Conservation (phyloP, 2,888 invertebrate genomes). For the Melanostoma scalare region DNA sequence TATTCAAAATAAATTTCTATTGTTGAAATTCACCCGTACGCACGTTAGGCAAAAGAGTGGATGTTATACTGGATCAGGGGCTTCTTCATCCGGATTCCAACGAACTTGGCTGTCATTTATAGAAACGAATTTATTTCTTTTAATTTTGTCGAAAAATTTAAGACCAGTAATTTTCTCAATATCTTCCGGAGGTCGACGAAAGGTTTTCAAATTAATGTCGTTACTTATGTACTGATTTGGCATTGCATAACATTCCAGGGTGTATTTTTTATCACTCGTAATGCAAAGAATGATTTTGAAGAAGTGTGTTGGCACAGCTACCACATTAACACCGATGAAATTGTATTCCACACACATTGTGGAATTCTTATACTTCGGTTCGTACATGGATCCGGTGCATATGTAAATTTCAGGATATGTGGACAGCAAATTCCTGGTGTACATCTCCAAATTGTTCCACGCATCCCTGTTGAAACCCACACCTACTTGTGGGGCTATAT, state of each 20-base stretch:
- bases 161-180: constrained; percentile 95
- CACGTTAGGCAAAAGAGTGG: background rate
- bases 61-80: background rate
- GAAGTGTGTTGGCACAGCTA: constrained; percentile 98
- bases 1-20: constrained; percentile 11
- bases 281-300: constrained; percentile 96
- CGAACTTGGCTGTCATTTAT: constrained; percentile 46
- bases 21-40: background rate
- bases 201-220: constrained; percentile 87
- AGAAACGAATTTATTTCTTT: constrained; percentile 85
- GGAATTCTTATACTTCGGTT: constrained; percentile 90
- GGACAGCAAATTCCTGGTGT: constrained; percentile 89
- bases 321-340: constrained; percentile 94
- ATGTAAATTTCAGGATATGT: constrained; percentile 91
- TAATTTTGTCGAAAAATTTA: constrained; percentile 92
- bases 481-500: constrained; percentile 98
- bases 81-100: background rate
- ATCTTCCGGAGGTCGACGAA: constrained; percentile 93
- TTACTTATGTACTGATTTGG: constrained; percentile 93
- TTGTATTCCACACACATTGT: constrained; percentile 94
- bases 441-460: constrained; percentile 93
- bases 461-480: constrained; percentile 94
- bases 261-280: constrained; percentile 86
- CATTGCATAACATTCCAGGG: constrained; percentile 96
- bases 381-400: constrained; percentile 94